Percentiles rank a stretch among this genome's conserved stretches.
phyloP scores from a whole-genome alignment of 2,113 vertebrate genomes.

The Tapirus terrestris region DNA sequence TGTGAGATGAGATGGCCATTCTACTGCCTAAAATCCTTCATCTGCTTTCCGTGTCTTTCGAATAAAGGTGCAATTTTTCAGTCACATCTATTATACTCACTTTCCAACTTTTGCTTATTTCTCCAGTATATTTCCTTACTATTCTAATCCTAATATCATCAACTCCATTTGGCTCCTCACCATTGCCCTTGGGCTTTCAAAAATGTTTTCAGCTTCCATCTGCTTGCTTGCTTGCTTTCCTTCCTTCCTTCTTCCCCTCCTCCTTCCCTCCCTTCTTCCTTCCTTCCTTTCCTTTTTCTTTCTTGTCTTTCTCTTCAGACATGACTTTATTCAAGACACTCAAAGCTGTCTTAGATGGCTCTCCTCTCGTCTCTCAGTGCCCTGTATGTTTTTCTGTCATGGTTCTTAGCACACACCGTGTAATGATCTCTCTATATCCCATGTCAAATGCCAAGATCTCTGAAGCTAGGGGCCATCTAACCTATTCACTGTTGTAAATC shows the following conservation, averaged over 20 bases:
- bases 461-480: background rate
- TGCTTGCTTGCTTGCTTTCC: too few relatives aligned
- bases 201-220: background rate
- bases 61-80: background rate
- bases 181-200: background rate
- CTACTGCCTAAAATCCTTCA: background rate
- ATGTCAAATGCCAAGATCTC: background rate
- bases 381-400: background rate
- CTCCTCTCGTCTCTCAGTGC: background rate
- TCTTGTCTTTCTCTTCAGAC: background rate
- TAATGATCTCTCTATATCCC: background rate
- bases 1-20: background rate
- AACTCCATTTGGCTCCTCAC: background rate
- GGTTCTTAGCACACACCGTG: background rate
- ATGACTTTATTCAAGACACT: background rate
- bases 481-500: background rate
- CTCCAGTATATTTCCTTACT: background rate
- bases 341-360: background rate
- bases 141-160: background rate
- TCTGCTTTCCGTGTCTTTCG: background rate
- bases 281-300: background rate
- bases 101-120: background rate
- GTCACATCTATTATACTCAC: background rate
- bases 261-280: too few relatives aligned
- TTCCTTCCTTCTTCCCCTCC: background rate